These are phyloP conservation scores for Australoheros facetus DNA, from an alignment of 2,797 vertebrate species.

Conservation along the genomic window DNA sequence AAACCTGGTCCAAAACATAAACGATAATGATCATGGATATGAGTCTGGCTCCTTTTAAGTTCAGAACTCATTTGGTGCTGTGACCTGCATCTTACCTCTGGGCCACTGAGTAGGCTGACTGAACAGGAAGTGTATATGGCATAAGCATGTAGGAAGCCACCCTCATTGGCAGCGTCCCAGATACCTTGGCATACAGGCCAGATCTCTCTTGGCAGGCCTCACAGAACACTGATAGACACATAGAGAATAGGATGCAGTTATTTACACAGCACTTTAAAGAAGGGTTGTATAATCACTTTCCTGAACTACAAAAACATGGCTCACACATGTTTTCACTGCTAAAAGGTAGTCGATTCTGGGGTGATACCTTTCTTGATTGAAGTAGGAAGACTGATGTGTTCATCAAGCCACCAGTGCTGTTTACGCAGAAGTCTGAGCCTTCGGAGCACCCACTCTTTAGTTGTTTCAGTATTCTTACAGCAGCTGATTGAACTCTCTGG, in stretches of 20 bases:
- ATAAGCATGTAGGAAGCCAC: slow-evolving; percentile 89
- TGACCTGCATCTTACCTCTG: slow-evolving; percentile 78
- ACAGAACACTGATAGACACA: slow-evolving; percentile 81
- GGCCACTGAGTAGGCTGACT: slow-evolving; percentile 82
- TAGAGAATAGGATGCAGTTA: neutral
- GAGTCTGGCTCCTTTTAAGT: neutral
- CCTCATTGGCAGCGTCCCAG: slow-evolving; percentile 81
- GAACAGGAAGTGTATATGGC: slow-evolving; percentile 90
- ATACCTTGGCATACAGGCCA: slow-evolving; percentile 80
- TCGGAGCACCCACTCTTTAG: slow-evolving; percentile 66
- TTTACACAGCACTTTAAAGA: neutral
- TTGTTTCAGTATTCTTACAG: slow-evolving; percentile 65
- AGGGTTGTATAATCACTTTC: neutral
- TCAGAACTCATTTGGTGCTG: neutral
- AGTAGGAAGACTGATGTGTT: slow-evolving; percentile 81
- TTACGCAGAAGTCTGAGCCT: slow-evolving; percentile 70
- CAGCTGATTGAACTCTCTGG: slow-evolving; percentile 50
- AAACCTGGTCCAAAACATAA: slow-evolving; percentile 71
- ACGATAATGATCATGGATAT: neutral
- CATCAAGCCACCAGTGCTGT: slow-evolving; percentile 84
- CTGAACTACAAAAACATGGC: neutral
- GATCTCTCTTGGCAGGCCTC: slow-evolving; percentile 81
- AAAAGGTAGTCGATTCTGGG: neutral
- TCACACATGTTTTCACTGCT: neutral
- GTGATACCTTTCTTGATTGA: slow-evolving; percentile 82